Evolutionary conservation across 2,113 vertebrate genomes (phyloP).

Genomic region (Apistogramma diplotaenia): DNA sequence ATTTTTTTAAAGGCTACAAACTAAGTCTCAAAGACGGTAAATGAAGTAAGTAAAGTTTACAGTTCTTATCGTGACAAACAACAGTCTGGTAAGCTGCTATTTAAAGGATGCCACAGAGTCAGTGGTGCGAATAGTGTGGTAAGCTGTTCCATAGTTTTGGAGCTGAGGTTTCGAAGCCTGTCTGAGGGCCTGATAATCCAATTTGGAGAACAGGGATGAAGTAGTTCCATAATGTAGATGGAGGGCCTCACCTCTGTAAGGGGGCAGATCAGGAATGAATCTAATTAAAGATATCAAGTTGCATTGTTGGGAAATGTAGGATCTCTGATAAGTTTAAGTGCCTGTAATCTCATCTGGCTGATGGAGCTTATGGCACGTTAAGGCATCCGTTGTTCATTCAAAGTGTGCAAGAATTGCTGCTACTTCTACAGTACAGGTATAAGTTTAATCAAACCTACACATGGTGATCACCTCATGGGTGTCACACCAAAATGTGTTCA

Average conservation of each 20-base stretch:
- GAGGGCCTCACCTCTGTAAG: too few species aligned
- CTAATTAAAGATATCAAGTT: too few species aligned
- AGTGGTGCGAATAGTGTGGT: neutral
- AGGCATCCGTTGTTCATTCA: too few species aligned
- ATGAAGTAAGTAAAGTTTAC: neutral
- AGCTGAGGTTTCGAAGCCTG: neutral
- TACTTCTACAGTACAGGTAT: neutral
- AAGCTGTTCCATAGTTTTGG: neutral
- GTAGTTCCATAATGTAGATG: neutral
- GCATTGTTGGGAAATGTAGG: too few species aligned
- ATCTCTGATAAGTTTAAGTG: neutral
- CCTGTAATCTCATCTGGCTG: too few species aligned
- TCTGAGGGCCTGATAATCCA: neutral
- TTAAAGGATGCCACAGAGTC: neutral
- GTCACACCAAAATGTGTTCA: fast-evolving
- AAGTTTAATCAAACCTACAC: neutral
- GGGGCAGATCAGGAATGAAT: too few species aligned
- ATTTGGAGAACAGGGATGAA: neutral
- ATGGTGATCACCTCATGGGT: too few species aligned
- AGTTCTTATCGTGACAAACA: neutral
- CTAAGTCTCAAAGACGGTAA: neutral
- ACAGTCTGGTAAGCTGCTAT: neutral
- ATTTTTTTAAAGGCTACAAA: neutral
- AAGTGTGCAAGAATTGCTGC: too few species aligned
- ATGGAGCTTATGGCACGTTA: too few species aligned